phyloP scores from a whole-genome alignment of 2,113 vertebrate genomes.

The Nipponia nippon region DNA sequence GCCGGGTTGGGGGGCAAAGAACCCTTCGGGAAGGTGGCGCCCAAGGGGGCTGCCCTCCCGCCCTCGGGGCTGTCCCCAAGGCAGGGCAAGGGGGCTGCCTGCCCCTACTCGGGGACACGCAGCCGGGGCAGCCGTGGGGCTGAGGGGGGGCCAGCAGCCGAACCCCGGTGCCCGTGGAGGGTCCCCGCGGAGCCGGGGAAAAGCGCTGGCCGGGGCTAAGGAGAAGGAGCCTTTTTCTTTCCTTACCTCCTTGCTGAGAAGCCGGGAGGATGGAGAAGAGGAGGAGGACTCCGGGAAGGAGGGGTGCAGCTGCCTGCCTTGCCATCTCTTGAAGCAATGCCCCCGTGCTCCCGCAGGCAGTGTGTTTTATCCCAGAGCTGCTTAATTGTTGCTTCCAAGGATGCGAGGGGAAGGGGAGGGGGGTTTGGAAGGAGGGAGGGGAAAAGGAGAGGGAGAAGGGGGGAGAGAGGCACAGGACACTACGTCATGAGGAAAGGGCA shows the following conservation, averaged over 20 bases:
- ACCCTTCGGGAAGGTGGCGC: background rate
- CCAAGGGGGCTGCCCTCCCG: background rate
- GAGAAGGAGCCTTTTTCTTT: background rate
- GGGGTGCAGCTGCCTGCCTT: slow-evolving; percentile 80
- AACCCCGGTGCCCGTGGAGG: background rate
- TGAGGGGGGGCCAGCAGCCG: background rate
- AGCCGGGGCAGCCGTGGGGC: background rate
- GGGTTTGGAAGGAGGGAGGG: slow-evolving; percentile 50
- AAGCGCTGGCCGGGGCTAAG: background rate
- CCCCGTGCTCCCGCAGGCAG: slow-evolving; percentile 78
- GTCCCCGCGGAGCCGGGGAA: background rate
- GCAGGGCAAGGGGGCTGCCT: background rate
- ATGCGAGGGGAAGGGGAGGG: slow-evolving; percentile 65
- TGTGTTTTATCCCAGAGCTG: slow-evolving; percentile 91
- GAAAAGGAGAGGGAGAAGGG: background rate
- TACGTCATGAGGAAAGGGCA: slow-evolving; percentile 83
- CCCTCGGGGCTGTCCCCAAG: background rate
- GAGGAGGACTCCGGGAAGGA: slow-evolving; percentile 81
- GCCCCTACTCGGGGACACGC: background rate
- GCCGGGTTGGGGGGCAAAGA: background rate
- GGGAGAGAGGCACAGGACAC: slow-evolving; percentile 71
- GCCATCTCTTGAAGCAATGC: slow-evolving; percentile 93
- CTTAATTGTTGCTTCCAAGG: slow-evolving; percentile 84
- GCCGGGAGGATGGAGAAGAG: slow-evolving; percentile 80
- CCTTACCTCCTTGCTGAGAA: slow-evolving; percentile 93